Percentiles rank a stretch among this genome's conserved stretches.
phyloP scores from a whole-genome alignment of 2,113 vertebrate genomes.

The Phaetusa simplex region DNA sequence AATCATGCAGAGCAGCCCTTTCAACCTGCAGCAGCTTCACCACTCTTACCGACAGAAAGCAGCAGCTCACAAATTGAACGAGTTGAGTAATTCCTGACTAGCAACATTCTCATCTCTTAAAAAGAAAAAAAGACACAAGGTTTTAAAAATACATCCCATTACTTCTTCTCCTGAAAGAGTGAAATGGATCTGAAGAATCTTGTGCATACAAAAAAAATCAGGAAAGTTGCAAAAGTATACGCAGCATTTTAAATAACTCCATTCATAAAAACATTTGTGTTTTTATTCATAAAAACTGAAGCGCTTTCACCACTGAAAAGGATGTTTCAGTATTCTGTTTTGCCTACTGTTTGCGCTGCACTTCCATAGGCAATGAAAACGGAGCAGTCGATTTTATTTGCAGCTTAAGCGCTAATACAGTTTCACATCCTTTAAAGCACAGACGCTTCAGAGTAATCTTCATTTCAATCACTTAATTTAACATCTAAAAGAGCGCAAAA shows the following conservation, averaged over 20 bases:
- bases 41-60: background rate
- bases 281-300: background rate
- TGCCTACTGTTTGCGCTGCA: background rate
- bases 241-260: background rate
- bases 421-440: background rate
- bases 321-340: background rate
- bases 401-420: background rate
- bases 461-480: background rate
- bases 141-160: background rate
- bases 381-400: background rate
- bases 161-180: background rate
- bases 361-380: background rate
- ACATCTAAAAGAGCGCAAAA: background rate
- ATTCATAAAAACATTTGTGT: background rate
- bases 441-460: background rate
- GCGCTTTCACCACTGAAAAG: background rate
- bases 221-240: background rate
- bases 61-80: background rate
- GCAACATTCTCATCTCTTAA: background rate
- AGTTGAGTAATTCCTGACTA: background rate
- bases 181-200: background rate
- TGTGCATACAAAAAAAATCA: background rate
- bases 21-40: background rate
- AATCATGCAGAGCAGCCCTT: background rate
- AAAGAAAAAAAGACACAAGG: background rate